Base-by-base conservation (phyloP, 1,140 invertebrate genomes). In the Conus betulinus region DNA sequence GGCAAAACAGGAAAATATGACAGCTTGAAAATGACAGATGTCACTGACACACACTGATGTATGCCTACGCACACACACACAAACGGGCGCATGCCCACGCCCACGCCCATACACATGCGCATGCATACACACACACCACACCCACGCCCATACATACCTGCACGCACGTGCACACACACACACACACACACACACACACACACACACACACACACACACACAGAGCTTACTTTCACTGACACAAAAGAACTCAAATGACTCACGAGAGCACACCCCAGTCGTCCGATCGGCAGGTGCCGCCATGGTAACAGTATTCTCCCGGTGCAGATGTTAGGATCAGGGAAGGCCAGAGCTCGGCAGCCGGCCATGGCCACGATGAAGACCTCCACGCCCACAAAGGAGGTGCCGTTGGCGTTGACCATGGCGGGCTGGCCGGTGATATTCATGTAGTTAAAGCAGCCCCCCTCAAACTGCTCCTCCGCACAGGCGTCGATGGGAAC, bases 401-500 rank as follows among this genome's bases (percentile, higher is more conserved):
- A 97, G 0, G 98, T 99, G 95, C 98, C 98, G 93, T 99, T 99
- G 13, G 99, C 97, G 95, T 99, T 99, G 0, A 99, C 98, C 97
- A 99, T 98, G 91, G 98, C 98, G 0, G 98, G 98, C 74, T 91
- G 88, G 15, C 90, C 90, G 7, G 97, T 98, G 84, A 99, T 98
- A 91, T 98, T 97, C 53, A 99, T 95, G 60, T 97, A 97, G 95
- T 99, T 99, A 3, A 98, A 98, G 95, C 99, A 99, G 85, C 98
- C 99, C 27, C 92, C 94, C 95, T 99, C 98, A 95, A 98, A 99
- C 95, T 97, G 97, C 93, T 98, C 97, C 94, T 99, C 98, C 96
- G 99, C 96, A 95, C 99, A 99, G 95, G 99, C 98, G 93, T 99
- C 98, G 90, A 99, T 99, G 87, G 98, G 98, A 5, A 99, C 98